Percentiles rank a stretch among this genome's conserved stretches.
phyloP scores from a whole-genome alignment of 2,113 vertebrate species.

The Ameiurus melas region DNA sequence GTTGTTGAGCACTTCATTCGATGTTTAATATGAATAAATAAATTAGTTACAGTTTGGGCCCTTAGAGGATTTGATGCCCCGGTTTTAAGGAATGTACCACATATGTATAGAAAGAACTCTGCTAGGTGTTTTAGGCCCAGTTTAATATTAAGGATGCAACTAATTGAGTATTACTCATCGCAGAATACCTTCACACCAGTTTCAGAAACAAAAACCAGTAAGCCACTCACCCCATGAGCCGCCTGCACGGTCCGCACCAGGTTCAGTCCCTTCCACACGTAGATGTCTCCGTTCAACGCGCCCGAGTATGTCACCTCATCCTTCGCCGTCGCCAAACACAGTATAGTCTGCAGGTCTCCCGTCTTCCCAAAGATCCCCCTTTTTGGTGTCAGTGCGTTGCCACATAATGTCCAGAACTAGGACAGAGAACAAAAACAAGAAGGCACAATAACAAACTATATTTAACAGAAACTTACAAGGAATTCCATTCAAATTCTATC shows the following conservation, averaged over 20 bases:
- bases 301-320: constrained; percentile 94
- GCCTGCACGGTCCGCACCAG: constrained; percentile 88
- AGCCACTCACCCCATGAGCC: constrained; percentile 87
- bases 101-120: background rate
- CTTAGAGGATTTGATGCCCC: background rate
- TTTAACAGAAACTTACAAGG: background rate
- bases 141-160: background rate
- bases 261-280: constrained; percentile 90
- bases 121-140: background rate
- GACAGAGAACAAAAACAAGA: constrained; percentile 26
- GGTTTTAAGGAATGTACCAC: background rate
- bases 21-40: background rate
- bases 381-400: constrained; percentile 91
- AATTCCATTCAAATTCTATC: background rate
- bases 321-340: constrained; percentile 89
- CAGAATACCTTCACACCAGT: background rate
- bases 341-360: constrained; percentile 95
- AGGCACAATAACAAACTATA: background rate
- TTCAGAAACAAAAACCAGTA: background rate
- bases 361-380: constrained; percentile 95
- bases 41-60: background rate
- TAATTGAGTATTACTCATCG: background rate
- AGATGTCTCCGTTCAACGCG: constrained; percentile 94
- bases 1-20: background rate
- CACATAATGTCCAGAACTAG: constrained; percentile 95